Evolutionary conservation across 2,797 vertebrate species (phyloP).

Genomic region (Phoeniculus purpureus): DNA sequence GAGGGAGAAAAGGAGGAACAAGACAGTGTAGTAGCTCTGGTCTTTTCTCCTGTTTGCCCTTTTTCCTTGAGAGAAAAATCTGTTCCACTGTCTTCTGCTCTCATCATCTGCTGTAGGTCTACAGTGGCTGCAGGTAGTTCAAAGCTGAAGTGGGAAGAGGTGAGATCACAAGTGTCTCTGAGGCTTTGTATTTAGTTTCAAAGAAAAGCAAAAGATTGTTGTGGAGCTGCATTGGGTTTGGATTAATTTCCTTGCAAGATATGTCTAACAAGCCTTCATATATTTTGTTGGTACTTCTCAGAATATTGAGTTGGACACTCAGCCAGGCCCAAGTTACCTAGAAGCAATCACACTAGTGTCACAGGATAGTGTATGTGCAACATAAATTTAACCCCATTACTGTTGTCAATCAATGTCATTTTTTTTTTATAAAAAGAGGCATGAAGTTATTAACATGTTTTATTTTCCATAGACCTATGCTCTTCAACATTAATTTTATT

Average conservation of each 20-base stretch:
- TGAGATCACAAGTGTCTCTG: not conserved
- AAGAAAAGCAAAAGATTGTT: not conserved
- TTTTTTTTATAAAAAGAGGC: not conserved
- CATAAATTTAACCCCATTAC: not conserved
- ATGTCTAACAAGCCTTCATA: not conserved
- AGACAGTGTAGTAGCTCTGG: not conserved
- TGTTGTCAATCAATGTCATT: not conserved
- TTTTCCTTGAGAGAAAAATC: not conserved
- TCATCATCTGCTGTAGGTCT: not conserved
- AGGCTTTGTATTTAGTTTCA: not conserved
- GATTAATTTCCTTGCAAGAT: not conserved
- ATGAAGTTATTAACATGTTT: not conserved
- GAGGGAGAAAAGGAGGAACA: not conserved
- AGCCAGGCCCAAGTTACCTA: not conserved
- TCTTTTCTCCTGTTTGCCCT: not conserved
- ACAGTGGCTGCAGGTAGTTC: not conserved
- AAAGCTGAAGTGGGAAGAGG: not conserved
- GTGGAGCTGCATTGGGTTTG: not conserved
- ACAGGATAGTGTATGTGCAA: not conserved
- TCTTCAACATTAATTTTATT: not conserved
- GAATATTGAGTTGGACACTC: not conserved
- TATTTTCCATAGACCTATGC: not conserved
- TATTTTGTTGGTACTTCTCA: not conserved
- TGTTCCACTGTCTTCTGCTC: not conserved
- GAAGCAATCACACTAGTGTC: not conserved